Evolutionary conservation across 2,113 vertebrate species (phyloP), one percentile per base, ranked within the genome.

Genomic region (Lepisosteus osseus): DNA sequence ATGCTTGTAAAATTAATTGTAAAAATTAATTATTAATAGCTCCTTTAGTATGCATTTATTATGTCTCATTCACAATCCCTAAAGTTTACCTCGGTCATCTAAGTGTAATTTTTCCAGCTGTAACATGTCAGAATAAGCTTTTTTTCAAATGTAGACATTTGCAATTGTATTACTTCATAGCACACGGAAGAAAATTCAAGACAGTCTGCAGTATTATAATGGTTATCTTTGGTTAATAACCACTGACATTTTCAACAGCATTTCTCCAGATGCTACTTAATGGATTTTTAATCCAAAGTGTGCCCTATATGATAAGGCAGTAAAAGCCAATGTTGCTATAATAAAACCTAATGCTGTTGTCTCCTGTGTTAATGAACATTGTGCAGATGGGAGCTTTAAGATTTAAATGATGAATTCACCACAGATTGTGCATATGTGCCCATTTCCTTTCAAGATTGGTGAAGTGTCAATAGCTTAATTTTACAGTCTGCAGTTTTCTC

Each of bases 381-480:
- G 80, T 78, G 72, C 84, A 86, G 84, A 88, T 87, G 86, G 85
- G 86, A 83, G 70, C 83, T 83, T 80, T 83, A 82, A 86, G 87
- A 85, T 79, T 82, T 84, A 83, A 84, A 84, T 85, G 86, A 87
- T 86, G 84, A 83, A 88, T 88, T 82, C 59, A 61, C 84, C 86
- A 83, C 85, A 87, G 86, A 83, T 86, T 87, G 84, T 79, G 57
- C 72, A 83, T 77, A 78, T 72, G n/a, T 77, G 82, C 80, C 78
- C 82, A 83, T 87, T 88, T 86, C 83, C 86, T 90, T 88, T 86
- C 85, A 84, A 85, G 86, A 80, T 81, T 69, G 76, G 80, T 84
- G 83, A 88, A 88, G 86, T 87, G 83, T 87, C 82, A 86, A 82
- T 89, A 85, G 81, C 90, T 90, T 91, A 85, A 90, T 92, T 90